Base-by-base conservation (phyloP, 2,888 invertebrate genomes). In the Diarsia dahlii region DNA sequence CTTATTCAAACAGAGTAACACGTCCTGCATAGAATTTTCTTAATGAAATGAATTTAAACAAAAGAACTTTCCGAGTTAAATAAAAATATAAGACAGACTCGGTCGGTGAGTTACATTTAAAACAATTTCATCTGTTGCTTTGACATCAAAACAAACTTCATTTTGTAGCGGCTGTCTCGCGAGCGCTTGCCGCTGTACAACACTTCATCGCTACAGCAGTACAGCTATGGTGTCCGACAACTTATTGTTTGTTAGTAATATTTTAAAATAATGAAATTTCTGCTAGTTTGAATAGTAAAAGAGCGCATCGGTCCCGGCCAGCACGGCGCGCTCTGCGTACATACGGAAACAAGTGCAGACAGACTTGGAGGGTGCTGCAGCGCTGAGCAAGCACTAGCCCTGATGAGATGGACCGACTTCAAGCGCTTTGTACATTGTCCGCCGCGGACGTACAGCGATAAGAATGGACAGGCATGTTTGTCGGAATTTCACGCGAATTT, bases 371-470 rank as follows among this genome's bases (percentile, higher is more conserved):
- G 52, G 63, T 67, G 80, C 84, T 86, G 72, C 68, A 81, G 86
- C 86, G 76, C 76, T 85, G 50, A 63, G 84, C 66, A 83, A 87
- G 84, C 84, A 87, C 81, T 87, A 65, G 71, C 58, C 15, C 50
- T 69, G 88, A 87, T 86, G 81, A 78, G 73, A 84, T 84, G 86
- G 73, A 70, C 78, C 34, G 67, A 74, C 81, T 80, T 86, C 68
- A 78, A 87, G 88, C 81, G 81, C 81, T 86, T 78, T 86, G 84
- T 78, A 86, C 78, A 86, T 85, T 86, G 88, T 86, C 63, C 65
- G 80, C 62, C 78, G 50, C 64, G 63, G 74, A 83, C 60, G 46
- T 78, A 56, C 39, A 60, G 23, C 71, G 54, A 71, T 73, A 78
- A 78, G 74, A 83, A 70, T 62, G 48, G 60, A 64, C 81, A 48